Conservation (phyloP, 2,888 invertebrate genomes). For the Agonum fuliginosum region DNA sequence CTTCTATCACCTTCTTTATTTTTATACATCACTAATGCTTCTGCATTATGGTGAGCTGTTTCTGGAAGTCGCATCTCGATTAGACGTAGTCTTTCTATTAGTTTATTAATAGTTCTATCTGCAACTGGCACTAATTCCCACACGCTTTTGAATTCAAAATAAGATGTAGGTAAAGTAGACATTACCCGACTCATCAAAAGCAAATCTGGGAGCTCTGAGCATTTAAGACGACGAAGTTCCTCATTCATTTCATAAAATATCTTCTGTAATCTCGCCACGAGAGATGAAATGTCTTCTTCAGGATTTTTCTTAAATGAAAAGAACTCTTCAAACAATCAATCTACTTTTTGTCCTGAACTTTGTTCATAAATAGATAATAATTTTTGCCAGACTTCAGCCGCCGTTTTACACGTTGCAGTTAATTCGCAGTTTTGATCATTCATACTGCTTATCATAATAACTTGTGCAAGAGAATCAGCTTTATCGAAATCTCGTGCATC, state of each 20-base stretch:
- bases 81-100: slow-evolving; percentile 25
- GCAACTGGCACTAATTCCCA: slow-evolving; percentile 34
- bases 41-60: no score
- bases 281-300: slow-evolving; percentile 41
- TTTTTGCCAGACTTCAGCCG: slow-evolving; percentile 44
- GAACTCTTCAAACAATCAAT: slow-evolving; percentile 50
- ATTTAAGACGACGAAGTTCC: slow-evolving; percentile 6
- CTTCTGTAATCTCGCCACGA: slow-evolving; percentile 12
- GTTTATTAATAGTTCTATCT: slow-evolving; percentile 36
- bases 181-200: slow-evolving; percentile 41
- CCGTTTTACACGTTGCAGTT: slow-evolving; percentile 47
- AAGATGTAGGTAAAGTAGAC: slow-evolving; percentile 32
- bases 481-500: neutral
- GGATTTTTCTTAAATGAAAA: neutral
- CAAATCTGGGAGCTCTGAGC: slow-evolving; percentile 37
- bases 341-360: slow-evolving; percentile 51
- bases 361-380: slow-evolving; percentile 46
- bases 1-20: no score
- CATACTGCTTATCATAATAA: slow-evolving; percentile 39
- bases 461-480: slow-evolving; percentile 39
- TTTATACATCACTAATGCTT: no score
- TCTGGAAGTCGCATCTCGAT: slow-evolving; percentile 51
- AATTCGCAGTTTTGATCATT: slow-evolving; percentile 46
- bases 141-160: slow-evolving; percentile 49
- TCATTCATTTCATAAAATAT: slow-evolving; percentile 39